Base-by-base conservation (phyloP, 2,113 vertebrate species). In the Rattus rattus region DNA sequence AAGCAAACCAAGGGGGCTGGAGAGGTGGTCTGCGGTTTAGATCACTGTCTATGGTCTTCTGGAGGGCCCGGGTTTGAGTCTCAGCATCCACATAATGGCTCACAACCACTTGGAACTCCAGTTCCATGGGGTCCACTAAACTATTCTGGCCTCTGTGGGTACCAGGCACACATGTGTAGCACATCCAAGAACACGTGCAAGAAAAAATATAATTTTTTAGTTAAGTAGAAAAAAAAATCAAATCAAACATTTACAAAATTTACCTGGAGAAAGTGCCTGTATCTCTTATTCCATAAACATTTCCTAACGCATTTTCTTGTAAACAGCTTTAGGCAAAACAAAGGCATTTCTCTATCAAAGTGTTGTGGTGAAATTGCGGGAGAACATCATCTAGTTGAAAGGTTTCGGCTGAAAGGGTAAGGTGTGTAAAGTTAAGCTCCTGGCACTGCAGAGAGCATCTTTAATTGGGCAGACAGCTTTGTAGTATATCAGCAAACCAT, bases 301-400 rank as follows among this genome's bases (percentile, higher is more conserved):
- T 9, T 39, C 47, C 61, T 56, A 77, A 47, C 20, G 39, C 47
- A 69, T 61, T 92, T 96, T n/a, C 76, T 96, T 93, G 1, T 92
- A 83, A 76, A 96, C 36, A 92, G 16, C 81, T 97, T 96, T 92
- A 77, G 69, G 43, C 28, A 85, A 86, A 95, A 19, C 67, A 26
- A 85, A 77, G 76, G 72, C 72, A 39, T 80, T 91, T 92, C 91
- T 88, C 39, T 59, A 72, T 89, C 76, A 93, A 87, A 77, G 61
- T 79, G 89, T 36, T 63, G 36, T 73, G 89, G 54, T 94, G 79
- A 97, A 95, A 92, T 49, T 72, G 4, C 24, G 4, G 17, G 33
- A 94, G 90, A 76, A 93, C 63, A 90, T 39, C 47, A n/a, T 43
- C 72, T 80, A 75, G 30, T 14, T 92, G 90, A 85, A 96, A 90